These are phyloP conservation scores for Axis porcinus DNA, from an alignment of 2,113 vertebrate species.

Conservation along the genomic window DNA sequence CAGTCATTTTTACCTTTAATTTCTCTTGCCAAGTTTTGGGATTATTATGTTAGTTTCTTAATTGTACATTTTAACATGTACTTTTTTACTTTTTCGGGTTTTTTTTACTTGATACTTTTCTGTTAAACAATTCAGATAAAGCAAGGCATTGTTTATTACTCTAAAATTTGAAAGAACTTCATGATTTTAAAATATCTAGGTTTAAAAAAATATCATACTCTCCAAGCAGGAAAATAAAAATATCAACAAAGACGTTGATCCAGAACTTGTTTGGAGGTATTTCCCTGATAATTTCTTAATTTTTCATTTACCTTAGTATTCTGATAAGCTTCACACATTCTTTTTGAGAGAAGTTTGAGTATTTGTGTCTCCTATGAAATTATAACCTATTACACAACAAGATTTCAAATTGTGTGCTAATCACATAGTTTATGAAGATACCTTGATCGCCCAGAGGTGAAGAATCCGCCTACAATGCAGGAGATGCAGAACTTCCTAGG, in stretches of 20 bases:
- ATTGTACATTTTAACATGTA: neutral
- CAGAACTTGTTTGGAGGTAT: neutral
- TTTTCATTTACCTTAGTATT: neutral
- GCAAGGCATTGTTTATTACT: neutral
- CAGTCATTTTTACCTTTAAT: neutral
- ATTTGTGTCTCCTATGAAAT: neutral
- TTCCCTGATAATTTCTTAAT: neutral
- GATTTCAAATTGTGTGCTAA: neutral
- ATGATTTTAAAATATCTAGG: neutral
- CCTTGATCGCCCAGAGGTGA: neutral
- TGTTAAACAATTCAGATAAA: neutral
- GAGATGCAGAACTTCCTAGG: neutral
- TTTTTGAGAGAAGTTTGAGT: neutral
- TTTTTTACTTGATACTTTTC: neutral
- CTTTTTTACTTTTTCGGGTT: neutral
- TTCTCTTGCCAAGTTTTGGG: neutral
- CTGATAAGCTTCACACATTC: neutral
- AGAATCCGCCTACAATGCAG: fast-evolving
- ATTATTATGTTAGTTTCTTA: neutral
- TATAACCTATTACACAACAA: neutral
- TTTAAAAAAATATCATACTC: neutral
- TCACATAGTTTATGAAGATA: neutral
- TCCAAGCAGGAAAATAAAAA: neutral
- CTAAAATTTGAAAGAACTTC: neutral
- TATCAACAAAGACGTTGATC: neutral